Base-by-base conservation (phyloP, 2,888 invertebrate genomes). In the Syrista parreyssii region DNA sequence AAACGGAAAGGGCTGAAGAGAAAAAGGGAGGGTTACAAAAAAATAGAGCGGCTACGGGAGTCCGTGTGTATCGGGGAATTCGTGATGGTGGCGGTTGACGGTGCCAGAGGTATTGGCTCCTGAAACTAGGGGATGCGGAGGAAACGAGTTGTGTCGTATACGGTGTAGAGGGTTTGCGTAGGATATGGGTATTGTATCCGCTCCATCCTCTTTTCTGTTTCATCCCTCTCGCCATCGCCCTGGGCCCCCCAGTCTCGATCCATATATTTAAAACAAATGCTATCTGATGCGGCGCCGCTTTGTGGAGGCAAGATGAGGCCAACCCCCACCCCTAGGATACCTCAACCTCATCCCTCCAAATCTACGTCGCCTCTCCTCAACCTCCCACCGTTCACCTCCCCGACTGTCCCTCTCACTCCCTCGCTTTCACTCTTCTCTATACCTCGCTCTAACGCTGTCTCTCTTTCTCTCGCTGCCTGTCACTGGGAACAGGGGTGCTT, bases 181-280 rank as follows among this genome's bases (percentile, higher is more conserved):
- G 86, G 87, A 89, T 90, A 88, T 86, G 86, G 88, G 86, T 87
- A 89, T 90, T 88, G 89, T 88, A 89, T 89, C 87, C 84, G 82
- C 79, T 82, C 84, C 81, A 82, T 83, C 68, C 75, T 79, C 80
- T 83, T 80, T 80, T 78, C 78, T 31, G 73, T 72, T 68, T 55
- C 80, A 76, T 76, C 78, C 77, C 34, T 72, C 75, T 74, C 81
- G 74, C 31, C 34, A 35, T 74, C 35, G 80, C 81, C 83, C 80
- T 77, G 75, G 79, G 76, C 81, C 83, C 84, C 82, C 75, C 80
- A 79, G 83, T 82, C 86, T 84, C 87, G 88, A 89, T 89, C 91
- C 90, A 90, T 91, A 91, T 90, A 91, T 91, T 91, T 91, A 89
- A 91, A 91, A 91, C 90, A 90, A 91, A 91, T 91, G 90, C 88